These are phyloP conservation scores for Drosophila melanogaster DNA, from an alignment of 1,140 invertebrate genomes.

Conservation along the genomic window Release_6_plus_ISO1_MT NT_033779.5:3274001-3274500, in stretches of 20 bases:
- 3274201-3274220: constrained; percentile 24
- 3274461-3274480: constrained; percentile 17
- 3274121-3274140: constrained; percentile 47
- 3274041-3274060: constrained; percentile 50
- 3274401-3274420: constrained; percentile 7
- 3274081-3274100: constrained; percentile 13
- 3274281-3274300: constrained; percentile 36
- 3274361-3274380: constrained; percentile 7
- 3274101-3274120: constrained; percentile 25
- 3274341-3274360: constrained; percentile 52
- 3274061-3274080: constrained; percentile 30
- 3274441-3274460: constrained; percentile 9
- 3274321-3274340: constrained; percentile 51
- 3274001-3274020: constrained; percentile 51
- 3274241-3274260: background rate
- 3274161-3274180: constrained; percentile 56
- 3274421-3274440: constrained; percentile 1
- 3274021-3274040: constrained; percentile 47
- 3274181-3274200: constrained; percentile 35
- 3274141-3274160: constrained; percentile 54
- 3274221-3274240: constrained; percentile 30
- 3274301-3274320: constrained; percentile 52
- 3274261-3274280: constrained; percentile 47
- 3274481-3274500: constrained; percentile 1
- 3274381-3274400: background rate